These are phyloP conservation scores for Hermatobates lingyangjiaoensis DNA, from an alignment of 1,140 invertebrate genomes.

Conservation along the genomic window DNA sequence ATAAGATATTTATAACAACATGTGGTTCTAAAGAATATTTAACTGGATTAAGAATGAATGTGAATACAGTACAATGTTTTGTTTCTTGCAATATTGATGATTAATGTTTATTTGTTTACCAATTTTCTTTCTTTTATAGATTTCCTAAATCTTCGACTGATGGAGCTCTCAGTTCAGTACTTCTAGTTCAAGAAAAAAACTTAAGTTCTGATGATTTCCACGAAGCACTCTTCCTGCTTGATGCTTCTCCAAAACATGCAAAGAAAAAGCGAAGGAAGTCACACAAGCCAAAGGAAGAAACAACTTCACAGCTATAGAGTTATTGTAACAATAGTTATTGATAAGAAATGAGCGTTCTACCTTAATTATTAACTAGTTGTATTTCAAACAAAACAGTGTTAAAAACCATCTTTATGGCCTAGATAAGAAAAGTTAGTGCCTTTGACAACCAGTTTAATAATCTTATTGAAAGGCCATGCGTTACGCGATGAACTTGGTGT, in stretches of 20 bases:
- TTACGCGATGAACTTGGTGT: too few relatives aligned
- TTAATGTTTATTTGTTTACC: not conserved
- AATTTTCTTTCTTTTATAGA: conserved; percentile 21
- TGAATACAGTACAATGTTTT: not conserved
- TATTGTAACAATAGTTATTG: too few relatives aligned
- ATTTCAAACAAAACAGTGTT: too few relatives aligned
- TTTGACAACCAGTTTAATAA: too few relatives aligned
- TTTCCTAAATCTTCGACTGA: conserved; percentile 37
- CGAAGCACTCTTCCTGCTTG: conserved; percentile 34
- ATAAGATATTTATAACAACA: too few relatives aligned
- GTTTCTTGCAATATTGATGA: not conserved
- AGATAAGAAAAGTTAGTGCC: too few relatives aligned
- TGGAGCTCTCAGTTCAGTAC: conserved; percentile 34
- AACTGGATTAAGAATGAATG: too few relatives aligned
- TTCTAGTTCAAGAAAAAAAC: conserved; percentile 36
- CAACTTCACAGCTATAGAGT: not conserved
- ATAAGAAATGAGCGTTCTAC: too few relatives aligned
- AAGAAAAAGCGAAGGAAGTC: not conserved
- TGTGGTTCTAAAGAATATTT: too few relatives aligned
- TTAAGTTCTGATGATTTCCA: conserved; percentile 40
- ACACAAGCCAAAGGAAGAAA: not conserved
- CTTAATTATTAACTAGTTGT: too few relatives aligned
- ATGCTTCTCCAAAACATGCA: conserved; percentile 28
- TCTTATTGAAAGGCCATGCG: too few relatives aligned
- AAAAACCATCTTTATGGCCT: too few relatives aligned